Evolutionary conservation across 2,888 invertebrate genomes (phyloP), one percentile per base, ranked within the genome.

Genomic region (Metalampra italica): DNA sequence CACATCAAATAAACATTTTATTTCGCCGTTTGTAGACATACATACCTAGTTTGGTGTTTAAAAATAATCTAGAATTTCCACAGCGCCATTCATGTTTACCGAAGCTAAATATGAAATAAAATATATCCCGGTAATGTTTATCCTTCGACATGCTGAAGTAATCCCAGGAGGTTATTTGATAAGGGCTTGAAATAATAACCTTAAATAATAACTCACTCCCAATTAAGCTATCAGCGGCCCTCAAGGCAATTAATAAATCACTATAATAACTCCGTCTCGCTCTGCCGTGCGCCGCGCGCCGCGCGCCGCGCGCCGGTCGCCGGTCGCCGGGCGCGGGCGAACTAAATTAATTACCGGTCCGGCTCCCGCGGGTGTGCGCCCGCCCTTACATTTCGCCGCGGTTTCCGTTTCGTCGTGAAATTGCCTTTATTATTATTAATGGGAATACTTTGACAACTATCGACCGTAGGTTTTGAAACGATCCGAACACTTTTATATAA

Each of bases 401-500:
- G 14, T 7, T 5, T 11, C 22, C 29, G 9, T 12, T 29, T 30
- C n/a, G 12, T 5, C 5, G 22, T 15, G 22, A 42, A 12, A 12
- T 30, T 12, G 12, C 29, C 44, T 45, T 49, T 52, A 49, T 52
- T 49, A 46, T 48, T 48, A 52, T 52, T 46, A 49, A 52, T 49
- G 48, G 51, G 34, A 49, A 46, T 41, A 52, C 46, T 52, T 52
- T 45, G 51, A 45, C 45, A 47, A 42, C 39, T 39, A 39, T 39
- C 39, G 39, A 13, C 13, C 39, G 47, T 7, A 11, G 32, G 32
- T 32, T 32, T 32, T 22, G 22, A 22, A 5, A 5, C 22, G 22
- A 22, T 3, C 5, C 3, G 22, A 22, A 22, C 3, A 22, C 22
- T 22, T 22, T 22, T 22, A 22, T 5, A 3, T 22, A 22, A n/a